Base-by-base conservation (phyloP, 2,888 invertebrate genomes). In the Lasius fuliginosus region DNA sequence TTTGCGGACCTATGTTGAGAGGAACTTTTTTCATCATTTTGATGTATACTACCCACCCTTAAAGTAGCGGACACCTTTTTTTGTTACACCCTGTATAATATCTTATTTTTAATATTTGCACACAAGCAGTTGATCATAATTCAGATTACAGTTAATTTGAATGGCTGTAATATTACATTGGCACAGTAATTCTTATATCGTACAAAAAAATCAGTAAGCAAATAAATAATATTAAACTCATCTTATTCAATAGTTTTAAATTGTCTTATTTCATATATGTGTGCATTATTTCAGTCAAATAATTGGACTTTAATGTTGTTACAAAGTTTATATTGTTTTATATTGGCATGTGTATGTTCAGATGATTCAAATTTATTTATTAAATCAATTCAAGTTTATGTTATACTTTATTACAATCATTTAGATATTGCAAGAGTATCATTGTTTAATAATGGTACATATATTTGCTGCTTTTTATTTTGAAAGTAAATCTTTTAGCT, bases 161-260 rank as follows among this genome's bases (percentile, higher is more conserved):
- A 65, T 58, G 58, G 23, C 65, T 75, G 75, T 82, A 67, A 82
- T 58, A 27, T 75, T 33, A 74, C 27, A 46, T 65, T 82, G 64
- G 82, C 46, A 82, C 56, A 36, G 76, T 56, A 75, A 33, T 79
- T 58, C 18, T 67, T 1, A 33, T 46, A 46, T 69, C 27, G 8
- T 23, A 27, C 4, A 53, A 27, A 42, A 77, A 23, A 15, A 40
- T 36, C 0, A n/a, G 23, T 27, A 67, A 30, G 3, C 27, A 64
- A 75, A 15, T 58, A 36, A 9, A 27, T 68, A 56, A 42, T 68
- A 15, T 42, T 5, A 11, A 12, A 53, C 1, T 5, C 3, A 40
- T 79, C 15, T 46, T 68, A 53, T 33, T 30, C 9, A 8, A 4
- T 23, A 5, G 3, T 18, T 15, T 77, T 40, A 33, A 1, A 9